phyloP scores from a whole-genome alignment of 37 sponge, comb jelly and placozoan species.

The Dysidea cf. avara region DNA sequence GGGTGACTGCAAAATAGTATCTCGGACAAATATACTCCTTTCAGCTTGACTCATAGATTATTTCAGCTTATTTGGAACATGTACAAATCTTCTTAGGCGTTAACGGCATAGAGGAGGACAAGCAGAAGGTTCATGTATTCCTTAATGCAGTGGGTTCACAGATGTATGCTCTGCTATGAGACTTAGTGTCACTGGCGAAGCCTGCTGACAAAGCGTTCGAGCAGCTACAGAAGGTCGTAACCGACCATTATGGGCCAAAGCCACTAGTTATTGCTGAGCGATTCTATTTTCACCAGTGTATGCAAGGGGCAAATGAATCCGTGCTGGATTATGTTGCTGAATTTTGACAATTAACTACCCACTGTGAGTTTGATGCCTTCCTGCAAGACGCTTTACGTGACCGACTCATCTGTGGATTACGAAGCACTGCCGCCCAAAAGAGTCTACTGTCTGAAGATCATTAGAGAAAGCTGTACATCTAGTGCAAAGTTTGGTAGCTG shows the following conservation, averaged over 20 bases:
- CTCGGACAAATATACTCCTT: too few species aligned
- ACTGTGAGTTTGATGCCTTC: conserved; percentile 7
- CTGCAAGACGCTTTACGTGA: conserved; percentile 11
- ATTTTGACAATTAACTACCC: neutral
- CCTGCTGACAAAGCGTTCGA: neutral
- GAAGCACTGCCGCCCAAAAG: neutral
- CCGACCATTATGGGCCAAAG: conserved; percentile 15
- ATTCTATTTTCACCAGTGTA: neutral
- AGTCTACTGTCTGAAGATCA: conserved; percentile 1
- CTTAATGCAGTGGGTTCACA: neutral
- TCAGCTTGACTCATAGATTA: too few species aligned
- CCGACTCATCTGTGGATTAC: conserved; percentile 5
- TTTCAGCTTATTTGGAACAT: too few species aligned
- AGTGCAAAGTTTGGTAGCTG: neutral
- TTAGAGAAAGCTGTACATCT: neutral
- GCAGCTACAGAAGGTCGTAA: conserved; percentile 1
- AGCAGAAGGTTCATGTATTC: neutral
- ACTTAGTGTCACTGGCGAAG: neutral
- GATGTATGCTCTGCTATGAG: neutral
- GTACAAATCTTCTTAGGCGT: too few species aligned
- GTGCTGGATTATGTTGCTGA: conserved; percentile 17
- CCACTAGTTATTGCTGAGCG: conserved; percentile 17
- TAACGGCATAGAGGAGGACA: neutral
- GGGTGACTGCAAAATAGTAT: too few species aligned
- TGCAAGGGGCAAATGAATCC: conserved; percentile 3